A percentile compares a stretch with the other conserved stretches of the same genome.
Evolutionary conservation across 2,797 vertebrate species (phyloP).

Genomic region (Lemur catta): DNA sequence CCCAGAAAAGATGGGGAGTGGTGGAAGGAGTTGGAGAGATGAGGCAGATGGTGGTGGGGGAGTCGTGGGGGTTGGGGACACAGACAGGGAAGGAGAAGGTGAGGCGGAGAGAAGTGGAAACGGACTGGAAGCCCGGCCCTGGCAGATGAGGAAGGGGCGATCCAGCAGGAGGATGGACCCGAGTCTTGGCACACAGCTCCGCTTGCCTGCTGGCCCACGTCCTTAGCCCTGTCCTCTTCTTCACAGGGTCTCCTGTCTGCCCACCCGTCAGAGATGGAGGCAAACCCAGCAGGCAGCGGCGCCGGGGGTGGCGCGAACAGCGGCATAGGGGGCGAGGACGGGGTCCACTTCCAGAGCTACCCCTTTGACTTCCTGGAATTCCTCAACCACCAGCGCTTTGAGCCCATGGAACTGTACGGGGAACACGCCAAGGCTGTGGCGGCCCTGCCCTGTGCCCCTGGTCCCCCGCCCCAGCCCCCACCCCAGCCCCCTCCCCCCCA

Average conservation of each 20-base stretch:
- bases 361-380: slow-evolving; percentile 85
- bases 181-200: background rate
- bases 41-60: background rate
- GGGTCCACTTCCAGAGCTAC: slow-evolving; percentile 84
- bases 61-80: background rate
- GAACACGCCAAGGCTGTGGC: slow-evolving; percentile 82
- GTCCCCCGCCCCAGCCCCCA: slow-evolving; percentile 70
- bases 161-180: background rate
- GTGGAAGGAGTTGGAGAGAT: background rate
- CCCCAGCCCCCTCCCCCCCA: slow-evolving; percentile 63
- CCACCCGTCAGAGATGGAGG: slow-evolving; percentile 78
- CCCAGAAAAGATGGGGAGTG: background rate
- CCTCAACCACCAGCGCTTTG: slow-evolving; percentile 85
- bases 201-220: background rate
- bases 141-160: too few species aligned
- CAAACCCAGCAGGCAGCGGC: slow-evolving; percentile 77
- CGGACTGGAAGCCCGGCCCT: fast-evolving
- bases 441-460: slow-evolving; percentile 74
- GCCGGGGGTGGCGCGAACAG: slow-evolving; percentile 62
- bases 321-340: slow-evolving; percentile 79
- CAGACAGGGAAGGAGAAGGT: too few species aligned
- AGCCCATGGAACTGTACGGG: slow-evolving; percentile 82
- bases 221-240: slow-evolving; percentile 34
- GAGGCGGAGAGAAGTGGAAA: background rate
- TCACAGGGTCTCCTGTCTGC: slow-evolving; percentile 51